Evolutionary conservation across 2,888 invertebrate genomes (phyloP).

Genomic region (Nephrotoma appendiculata): DNA sequence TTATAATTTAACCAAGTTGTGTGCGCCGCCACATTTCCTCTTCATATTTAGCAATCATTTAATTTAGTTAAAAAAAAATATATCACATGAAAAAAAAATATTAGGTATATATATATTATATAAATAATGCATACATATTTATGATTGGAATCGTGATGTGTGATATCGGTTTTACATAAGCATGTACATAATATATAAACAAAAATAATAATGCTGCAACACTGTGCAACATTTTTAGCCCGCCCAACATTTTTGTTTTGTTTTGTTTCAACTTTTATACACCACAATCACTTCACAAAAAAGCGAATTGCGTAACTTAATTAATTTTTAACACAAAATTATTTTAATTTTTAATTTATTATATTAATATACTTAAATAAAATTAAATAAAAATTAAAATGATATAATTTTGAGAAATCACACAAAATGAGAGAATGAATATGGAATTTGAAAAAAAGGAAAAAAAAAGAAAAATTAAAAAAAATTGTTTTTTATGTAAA

Average conservation of each 20-base stretch:
- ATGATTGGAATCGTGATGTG: neutral
- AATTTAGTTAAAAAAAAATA: neutral
- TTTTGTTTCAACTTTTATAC: neutral
- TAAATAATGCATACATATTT: neutral
- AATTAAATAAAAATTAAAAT: neutral
- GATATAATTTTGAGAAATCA: neutral
- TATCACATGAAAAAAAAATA: neutral
- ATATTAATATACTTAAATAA: neutral
- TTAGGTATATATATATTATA: neutral
- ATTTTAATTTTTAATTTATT: neutral
- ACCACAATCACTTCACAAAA: neutral
- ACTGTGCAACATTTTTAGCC: neutral
- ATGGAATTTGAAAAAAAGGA: constrained; percentile 2
- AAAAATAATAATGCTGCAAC: neutral
- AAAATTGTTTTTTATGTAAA: constrained; percentile 2
- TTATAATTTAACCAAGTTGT: neutral
- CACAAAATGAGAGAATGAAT: neutral
- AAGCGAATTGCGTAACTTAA: neutral
- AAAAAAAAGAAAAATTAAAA: neutral
- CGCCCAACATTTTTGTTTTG: neutral
- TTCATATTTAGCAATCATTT: neutral
- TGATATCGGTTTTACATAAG: neutral
- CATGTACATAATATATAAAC: neutral
- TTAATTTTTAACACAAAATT: neutral
- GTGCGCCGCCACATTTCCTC: neutral